Evolutionary conservation across 1,140 invertebrate genomes (phyloP).

Genomic region (Macrocentrus cingulum): DNA sequence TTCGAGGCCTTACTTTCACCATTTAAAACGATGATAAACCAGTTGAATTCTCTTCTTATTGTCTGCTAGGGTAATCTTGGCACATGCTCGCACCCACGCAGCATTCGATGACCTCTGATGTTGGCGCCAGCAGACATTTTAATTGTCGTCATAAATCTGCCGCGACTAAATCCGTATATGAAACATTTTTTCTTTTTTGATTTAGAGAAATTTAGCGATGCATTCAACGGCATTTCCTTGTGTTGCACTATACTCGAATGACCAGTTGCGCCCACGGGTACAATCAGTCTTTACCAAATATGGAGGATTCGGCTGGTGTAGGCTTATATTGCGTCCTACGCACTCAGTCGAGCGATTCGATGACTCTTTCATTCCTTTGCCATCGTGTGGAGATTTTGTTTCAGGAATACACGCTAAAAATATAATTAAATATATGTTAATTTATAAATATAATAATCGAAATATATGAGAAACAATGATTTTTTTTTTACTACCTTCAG

Average conservation of each 20-base stretch:
- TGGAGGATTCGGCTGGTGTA: slow-evolving; percentile 34
- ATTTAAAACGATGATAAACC: too few species aligned
- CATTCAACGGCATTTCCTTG: not conserved
- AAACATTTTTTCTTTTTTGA: too few species aligned
- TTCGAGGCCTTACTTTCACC: too few species aligned
- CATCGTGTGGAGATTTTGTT: slow-evolving; percentile 16
- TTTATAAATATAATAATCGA: too few species aligned
- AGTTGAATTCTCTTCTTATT: not conserved
- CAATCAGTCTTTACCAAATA: slow-evolving; percentile 47
- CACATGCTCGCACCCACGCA: slow-evolving; percentile 5
- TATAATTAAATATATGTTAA: not conserved
- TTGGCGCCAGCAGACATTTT: too few species aligned
- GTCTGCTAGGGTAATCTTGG: not conserved
- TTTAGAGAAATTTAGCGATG: too few species aligned
- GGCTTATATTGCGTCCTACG: slow-evolving; percentile 36
- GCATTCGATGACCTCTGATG: not conserved
- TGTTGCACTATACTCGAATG: slow-evolving; percentile 18
- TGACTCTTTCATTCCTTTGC: slow-evolving; percentile 39
- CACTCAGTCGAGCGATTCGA: slow-evolving; percentile 29
- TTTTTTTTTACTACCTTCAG: not conserved
- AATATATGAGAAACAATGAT: too few species aligned
- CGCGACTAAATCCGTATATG: too few species aligned
- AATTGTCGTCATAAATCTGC: too few species aligned
- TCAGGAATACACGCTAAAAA: not conserved
- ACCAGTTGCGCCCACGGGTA: slow-evolving; percentile 43